Evolutionary conservation across 2,888 invertebrate species (phyloP).

Genomic region (Exocentrus adspersus): DNA sequence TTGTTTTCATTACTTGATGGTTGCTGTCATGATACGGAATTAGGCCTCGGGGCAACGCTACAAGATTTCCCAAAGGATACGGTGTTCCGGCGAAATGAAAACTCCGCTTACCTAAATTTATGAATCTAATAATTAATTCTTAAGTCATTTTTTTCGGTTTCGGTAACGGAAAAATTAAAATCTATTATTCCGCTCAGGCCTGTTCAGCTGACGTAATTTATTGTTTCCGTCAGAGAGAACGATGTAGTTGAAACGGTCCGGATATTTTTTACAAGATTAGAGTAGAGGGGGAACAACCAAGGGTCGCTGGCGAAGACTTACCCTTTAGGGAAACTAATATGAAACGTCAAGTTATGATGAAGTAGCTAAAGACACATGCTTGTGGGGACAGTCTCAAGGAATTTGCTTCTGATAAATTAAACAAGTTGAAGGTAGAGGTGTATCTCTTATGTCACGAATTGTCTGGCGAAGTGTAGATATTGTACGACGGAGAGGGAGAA

Average conservation of each 20-base stretch:
- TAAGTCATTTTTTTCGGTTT: conserved; percentile 9
- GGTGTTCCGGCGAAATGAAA: conserved; percentile 11
- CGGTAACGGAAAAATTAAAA: conserved; percentile 6
- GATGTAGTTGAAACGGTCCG: neutral
- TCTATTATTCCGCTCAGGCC: conserved; percentile 1
- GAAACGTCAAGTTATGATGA: too few relatives aligned
- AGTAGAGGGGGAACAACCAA: neutral
- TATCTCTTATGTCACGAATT: too few relatives aligned
- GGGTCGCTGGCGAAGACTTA: neutral
- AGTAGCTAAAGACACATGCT: too few relatives aligned
- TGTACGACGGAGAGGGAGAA: too few relatives aligned
- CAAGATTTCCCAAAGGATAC: conserved; percentile 27
- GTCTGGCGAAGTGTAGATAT: too few relatives aligned
- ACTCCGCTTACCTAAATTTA: conserved; percentile 5
- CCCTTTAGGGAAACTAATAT: too few relatives aligned
- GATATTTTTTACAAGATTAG: neutral
- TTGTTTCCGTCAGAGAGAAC: neutral
- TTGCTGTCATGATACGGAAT: conserved; percentile 29
- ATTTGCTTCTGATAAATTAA: too few relatives aligned
- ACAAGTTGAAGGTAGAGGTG: too few relatives aligned
- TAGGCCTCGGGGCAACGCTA: conserved; percentile 25
- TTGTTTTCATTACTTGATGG: conserved; percentile 33
- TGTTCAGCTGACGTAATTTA: conserved; percentile 5
- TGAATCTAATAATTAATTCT: conserved; percentile 14
- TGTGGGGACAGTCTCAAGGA: too few relatives aligned